These are phyloP conservation scores for Heliconius hermathena DNA, from an alignment of 1,140 invertebrate species.

Conservation along the genomic window DNA sequence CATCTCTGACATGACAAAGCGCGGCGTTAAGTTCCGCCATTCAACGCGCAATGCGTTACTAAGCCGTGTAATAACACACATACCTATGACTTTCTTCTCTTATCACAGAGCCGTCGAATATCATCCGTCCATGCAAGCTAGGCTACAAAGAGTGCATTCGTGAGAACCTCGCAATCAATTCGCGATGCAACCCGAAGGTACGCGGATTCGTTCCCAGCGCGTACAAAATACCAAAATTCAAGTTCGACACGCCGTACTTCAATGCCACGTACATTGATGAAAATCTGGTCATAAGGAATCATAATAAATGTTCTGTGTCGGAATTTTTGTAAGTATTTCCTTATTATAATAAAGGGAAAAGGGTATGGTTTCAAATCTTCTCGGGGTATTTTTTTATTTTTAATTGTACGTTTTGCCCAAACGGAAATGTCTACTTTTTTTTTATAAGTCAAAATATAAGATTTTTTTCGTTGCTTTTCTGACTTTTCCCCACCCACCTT, in stretches of 20 bases:
- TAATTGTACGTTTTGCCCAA: too few relatives aligned
- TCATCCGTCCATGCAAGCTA: slow-evolving; percentile 47
- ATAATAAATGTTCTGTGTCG: slow-evolving; percentile 52
- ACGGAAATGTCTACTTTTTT: too few relatives aligned
- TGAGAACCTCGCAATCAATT: slow-evolving; percentile 51
- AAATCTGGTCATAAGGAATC: slow-evolving; percentile 52
- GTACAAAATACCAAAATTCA: slow-evolving; percentile 47
- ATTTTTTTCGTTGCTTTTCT: too few relatives aligned
- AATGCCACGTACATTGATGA: slow-evolving; percentile 60
- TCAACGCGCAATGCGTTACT: too few relatives aligned
- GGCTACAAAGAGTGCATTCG: slow-evolving; percentile 46
- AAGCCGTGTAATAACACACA: too few relatives aligned
- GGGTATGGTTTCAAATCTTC: too few relatives aligned
- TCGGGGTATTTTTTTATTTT: too few relatives aligned
- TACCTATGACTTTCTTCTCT: too few relatives aligned
- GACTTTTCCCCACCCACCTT: too few relatives aligned
- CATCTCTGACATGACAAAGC: too few relatives aligned
- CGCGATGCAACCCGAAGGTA: slow-evolving; percentile 47
- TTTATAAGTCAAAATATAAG: too few relatives aligned
- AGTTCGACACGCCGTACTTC: slow-evolving; percentile 60
- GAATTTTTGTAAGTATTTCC: slow-evolving; percentile 64
- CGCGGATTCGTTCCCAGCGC: slow-evolving; percentile 37
- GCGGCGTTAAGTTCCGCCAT: too few relatives aligned
- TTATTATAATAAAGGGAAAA: not conserved
- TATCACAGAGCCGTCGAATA: slow-evolving; percentile 27